These are phyloP conservation scores for Hypotaenidia philippensis DNA, from an alignment of 2,797 vertebrate species.

Conservation along the genomic window DNA sequence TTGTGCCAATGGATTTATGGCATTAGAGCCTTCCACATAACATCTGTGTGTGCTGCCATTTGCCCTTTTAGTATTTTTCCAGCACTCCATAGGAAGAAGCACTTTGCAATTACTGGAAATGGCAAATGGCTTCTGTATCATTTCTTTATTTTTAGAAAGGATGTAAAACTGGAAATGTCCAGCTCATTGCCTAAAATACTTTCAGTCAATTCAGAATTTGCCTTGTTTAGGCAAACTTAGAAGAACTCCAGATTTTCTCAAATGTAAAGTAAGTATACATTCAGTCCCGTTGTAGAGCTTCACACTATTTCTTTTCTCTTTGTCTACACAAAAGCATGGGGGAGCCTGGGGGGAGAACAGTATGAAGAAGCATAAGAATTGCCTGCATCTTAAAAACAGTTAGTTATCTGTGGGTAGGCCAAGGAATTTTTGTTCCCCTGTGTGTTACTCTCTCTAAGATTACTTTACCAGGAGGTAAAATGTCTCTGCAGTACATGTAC, in stretches of 20 bases:
- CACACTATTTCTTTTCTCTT: not conserved
- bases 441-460: not conserved
- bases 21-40: not conserved
- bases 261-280: not conserved
- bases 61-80: constrained; percentile 63
- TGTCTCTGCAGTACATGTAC: not conserved
- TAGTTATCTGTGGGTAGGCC: not conserved
- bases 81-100: constrained; percentile 49
- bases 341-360: not conserved
- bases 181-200: not conserved
- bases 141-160: constrained; percentile 57
- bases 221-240: not conserved
- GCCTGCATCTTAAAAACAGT: constrained; percentile 2
- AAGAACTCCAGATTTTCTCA: not conserved
- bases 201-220: not conserved
- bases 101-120: constrained; percentile 67
- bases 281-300: not conserved
- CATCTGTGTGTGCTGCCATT: constrained; percentile 29
- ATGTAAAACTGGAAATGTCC: not conserved
- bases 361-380: constrained; percentile 48
- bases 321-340: not conserved
- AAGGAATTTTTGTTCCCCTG: not conserved
- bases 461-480: constrained; percentile 26
- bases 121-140: constrained; percentile 21
- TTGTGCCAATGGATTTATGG: constrained; percentile 52